A percentile compares a stretch with the other conserved stretches of the same genome.
Conservation (phyloP, 2,888 invertebrate species). For the Malthinus seriepunctatus region DNA sequence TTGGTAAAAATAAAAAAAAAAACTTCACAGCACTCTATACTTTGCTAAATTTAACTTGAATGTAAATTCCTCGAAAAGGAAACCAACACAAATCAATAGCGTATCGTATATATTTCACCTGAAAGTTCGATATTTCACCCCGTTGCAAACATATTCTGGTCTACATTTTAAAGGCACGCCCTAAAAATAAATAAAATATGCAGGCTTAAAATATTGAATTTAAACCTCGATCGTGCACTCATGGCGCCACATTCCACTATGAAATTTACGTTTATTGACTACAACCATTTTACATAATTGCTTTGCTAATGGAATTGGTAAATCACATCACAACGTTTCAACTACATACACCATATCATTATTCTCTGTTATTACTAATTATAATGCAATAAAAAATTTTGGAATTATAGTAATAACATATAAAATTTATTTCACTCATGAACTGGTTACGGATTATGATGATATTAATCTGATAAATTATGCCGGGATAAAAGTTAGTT, state of each 20-base stretch:
- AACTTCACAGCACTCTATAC: not conserved
- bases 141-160: conserved; percentile 22
- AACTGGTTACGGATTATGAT: too few species aligned
- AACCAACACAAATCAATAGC: conserved; percentile 18
- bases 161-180: conserved; percentile 22
- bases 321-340: conserved; percentile 36
- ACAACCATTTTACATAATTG: conserved; percentile 45
- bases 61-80: conserved; percentile 10
- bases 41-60: conserved; percentile 5
- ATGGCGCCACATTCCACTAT: conserved; percentile 24
- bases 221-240: conserved; percentile 25
- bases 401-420: too few species aligned
- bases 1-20: not conserved
- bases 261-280: conserved; percentile 45
- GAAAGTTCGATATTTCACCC: conserved; percentile 16
- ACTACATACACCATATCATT: conserved; percentile 7
- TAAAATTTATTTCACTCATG: too few species aligned
- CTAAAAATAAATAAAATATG: conserved; percentile 26
- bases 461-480: too few species aligned
- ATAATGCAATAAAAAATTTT: not conserved
- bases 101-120: conserved; percentile 22
- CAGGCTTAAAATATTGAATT: conserved; percentile 26
- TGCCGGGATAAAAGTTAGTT: too few species aligned
- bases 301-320: conserved; percentile 44
- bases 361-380: not conserved